phyloP scores from a whole-genome alignment of 2,113 vertebrate species.

The Jaculus jaculus region DNA sequence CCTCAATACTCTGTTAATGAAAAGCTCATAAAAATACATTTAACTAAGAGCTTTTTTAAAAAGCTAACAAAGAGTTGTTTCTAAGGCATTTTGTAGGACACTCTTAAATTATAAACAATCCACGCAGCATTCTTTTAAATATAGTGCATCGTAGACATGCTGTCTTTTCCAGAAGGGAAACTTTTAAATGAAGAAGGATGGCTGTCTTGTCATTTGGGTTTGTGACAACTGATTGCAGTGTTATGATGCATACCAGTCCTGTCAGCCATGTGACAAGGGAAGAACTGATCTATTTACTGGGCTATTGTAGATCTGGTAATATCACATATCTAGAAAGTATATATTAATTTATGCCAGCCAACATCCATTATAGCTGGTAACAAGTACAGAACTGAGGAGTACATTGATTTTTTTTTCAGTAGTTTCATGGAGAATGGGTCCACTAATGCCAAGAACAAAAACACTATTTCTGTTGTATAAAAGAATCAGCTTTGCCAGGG shows the following conservation, averaged over 20 bases:
- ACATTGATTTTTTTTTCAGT: conserved; percentile 18
- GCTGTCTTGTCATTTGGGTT: conserved; percentile 30
- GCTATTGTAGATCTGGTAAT: background rate
- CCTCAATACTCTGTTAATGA: conserved; percentile 76
- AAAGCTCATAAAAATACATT: conserved; percentile 66
- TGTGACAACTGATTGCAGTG: conserved; percentile 15
- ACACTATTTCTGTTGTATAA: background rate
- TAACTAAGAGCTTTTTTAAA: conserved; percentile 51
- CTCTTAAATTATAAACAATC: conserved; percentile 80
- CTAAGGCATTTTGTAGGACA: conserved; percentile 76
- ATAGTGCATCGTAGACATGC: conserved; percentile 60
- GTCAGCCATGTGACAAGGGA: background rate
- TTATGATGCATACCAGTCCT: background rate
- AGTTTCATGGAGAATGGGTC: conserved; percentile 32
- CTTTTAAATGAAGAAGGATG: conserved; percentile 72
- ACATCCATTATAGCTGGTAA: background rate
- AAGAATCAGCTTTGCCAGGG: conserved; percentile 24
- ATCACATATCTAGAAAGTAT: background rate
- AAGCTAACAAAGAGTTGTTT: conserved; percentile 73
- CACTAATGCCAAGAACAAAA: background rate
- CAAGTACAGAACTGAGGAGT: background rate
- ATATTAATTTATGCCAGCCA: background rate
- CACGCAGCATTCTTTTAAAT: background rate
- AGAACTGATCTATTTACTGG: background rate
- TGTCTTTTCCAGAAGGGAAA: conserved; percentile 66